Base-by-base conservation (phyloP, 2,888 invertebrate genomes). In the Sussaba pulchella region DNA sequence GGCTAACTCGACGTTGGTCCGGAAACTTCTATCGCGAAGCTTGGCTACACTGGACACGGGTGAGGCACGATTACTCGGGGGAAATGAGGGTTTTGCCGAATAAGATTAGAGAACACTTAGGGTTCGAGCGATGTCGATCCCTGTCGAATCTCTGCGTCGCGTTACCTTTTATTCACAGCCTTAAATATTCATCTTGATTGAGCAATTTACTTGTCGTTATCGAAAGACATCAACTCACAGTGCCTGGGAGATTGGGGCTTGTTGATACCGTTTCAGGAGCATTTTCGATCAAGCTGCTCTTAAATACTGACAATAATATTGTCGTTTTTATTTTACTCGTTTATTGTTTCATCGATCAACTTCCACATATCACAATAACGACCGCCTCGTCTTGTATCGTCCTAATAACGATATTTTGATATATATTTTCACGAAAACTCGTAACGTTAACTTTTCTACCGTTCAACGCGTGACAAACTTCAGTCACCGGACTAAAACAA, bases 61-160 rank as follows among this genome's bases (percentile, higher is more conserved):
- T 9, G 47, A 2, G 8, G 14, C 31, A 31, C 31, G 31, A 14
- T 31, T 31, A 36, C 17, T 64, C 10, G 31, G 31, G 41, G 61
- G 19, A 12, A 10, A 12, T 31, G n/a, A 57, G 31, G 50, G 26
- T n/a, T 17, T 17, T 64, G 3, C 19, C 57, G 70, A 10, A 57
- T 19, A 59, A 43, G 31, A 57, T 57, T 70, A 43, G 43, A 45
- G 39, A n/a, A 26, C 39, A 24, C 70, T 45, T 45, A 70, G 57
- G 14, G 59, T 17, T 26, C 45, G 12, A 31, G 39, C 12, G 41
- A 14, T 59, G 43, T 70, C 70, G 17, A 45, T 6, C 70, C 70
- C n/a, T 6, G 19, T 45, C 70, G 57, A 31, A 45, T n/a, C n/a
- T 10, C 41, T 36, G 39, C 9, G 14, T 17, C 14, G 31, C n/a